Percentiles rank a stretch among this genome's conserved stretches.
Conservation (phyloP, 92 coral and sea anemone species). For the Ricordea florida region DNA sequence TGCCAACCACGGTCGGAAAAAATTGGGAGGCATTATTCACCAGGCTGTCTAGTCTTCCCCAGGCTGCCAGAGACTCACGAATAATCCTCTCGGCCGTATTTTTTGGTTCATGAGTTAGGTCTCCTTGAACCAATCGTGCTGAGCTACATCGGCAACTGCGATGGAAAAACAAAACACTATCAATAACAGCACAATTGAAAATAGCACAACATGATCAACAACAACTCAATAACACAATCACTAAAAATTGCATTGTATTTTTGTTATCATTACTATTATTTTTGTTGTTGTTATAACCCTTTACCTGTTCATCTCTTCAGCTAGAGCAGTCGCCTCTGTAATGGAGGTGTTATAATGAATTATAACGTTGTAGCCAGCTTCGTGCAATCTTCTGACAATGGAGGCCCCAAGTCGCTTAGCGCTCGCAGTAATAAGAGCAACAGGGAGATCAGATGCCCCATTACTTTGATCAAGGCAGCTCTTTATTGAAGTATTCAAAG, state of each 20-base stretch:
- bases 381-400: conserved; percentile 49
- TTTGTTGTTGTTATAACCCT: too few species aligned
- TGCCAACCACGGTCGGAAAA: conserved; percentile 54
- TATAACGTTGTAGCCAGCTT: conserved; percentile 53
- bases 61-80: conserved; percentile 24
- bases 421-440: conserved; percentile 74
- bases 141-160: conserved; percentile 52
- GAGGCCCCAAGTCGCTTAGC: conserved; percentile 73
- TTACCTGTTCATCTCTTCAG: conserved; percentile 64
- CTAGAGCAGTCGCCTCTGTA: conserved; percentile 23
- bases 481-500: too few species aligned
- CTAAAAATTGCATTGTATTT: too few species aligned
- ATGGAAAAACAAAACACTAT: background rate
- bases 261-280: too few species aligned
- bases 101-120: conserved; percentile 6
- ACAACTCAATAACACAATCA: too few species aligned
- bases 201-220: too few species aligned
- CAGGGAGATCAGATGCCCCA: conserved; percentile 5
- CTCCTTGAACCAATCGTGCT: conserved; percentile 49
- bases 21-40: conserved; percentile 74
- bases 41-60: conserved; percentile 71
- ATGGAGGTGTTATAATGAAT: conserved; percentile 62
- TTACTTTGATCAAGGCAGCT: too few species aligned
- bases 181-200: background rate
- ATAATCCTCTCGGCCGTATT: conserved; percentile 48